Conservation (phyloP, 2,797 vertebrate species). For the Anguilla pacifica region DNA sequence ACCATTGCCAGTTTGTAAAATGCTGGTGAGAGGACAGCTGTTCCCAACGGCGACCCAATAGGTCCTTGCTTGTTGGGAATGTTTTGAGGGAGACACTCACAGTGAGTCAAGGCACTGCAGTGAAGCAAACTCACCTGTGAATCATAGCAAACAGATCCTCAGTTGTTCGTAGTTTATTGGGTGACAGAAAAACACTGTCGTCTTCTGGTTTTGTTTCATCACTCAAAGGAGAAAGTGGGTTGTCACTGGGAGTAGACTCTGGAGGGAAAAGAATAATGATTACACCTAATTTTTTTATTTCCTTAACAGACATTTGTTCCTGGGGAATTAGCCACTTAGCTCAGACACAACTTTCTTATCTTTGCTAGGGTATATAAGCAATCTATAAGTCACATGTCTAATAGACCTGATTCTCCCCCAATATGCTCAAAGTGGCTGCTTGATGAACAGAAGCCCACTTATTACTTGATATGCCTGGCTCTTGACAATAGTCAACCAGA, state of each 20-base stretch:
- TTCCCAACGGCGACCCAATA: too few species aligned
- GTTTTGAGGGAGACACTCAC: background rate
- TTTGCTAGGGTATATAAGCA: background rate
- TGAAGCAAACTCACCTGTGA: conserved; percentile 84
- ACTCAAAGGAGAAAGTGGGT: conserved; percentile 87
- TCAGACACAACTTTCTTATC: background rate
- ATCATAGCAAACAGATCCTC: conserved; percentile 98
- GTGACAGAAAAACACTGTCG: conserved; percentile 87
- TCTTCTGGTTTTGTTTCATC: conserved; percentile 89
- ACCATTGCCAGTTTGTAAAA: too few species aligned
- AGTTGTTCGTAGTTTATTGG: conserved; percentile 94
- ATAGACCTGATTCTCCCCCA: background rate
- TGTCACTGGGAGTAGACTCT: conserved; percentile 94
- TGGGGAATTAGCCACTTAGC: background rate
- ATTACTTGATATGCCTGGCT: background rate
- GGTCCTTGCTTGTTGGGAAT: too few species aligned
- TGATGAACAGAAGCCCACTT: background rate
- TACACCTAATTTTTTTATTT: conserved; percentile 29
- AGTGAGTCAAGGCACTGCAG: background rate
- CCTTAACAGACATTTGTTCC: background rate
- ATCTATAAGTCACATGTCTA: background rate
- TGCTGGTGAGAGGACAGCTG: too few species aligned
- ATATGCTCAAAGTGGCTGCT: background rate
- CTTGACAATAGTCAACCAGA: background rate
- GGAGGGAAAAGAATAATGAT: conserved; percentile 54